A percentile compares a stretch with the other conserved stretches of the same genome.
Conservation (phyloP, 2,797 vertebrate genomes). For the Tolypeutes matacus region DNA sequence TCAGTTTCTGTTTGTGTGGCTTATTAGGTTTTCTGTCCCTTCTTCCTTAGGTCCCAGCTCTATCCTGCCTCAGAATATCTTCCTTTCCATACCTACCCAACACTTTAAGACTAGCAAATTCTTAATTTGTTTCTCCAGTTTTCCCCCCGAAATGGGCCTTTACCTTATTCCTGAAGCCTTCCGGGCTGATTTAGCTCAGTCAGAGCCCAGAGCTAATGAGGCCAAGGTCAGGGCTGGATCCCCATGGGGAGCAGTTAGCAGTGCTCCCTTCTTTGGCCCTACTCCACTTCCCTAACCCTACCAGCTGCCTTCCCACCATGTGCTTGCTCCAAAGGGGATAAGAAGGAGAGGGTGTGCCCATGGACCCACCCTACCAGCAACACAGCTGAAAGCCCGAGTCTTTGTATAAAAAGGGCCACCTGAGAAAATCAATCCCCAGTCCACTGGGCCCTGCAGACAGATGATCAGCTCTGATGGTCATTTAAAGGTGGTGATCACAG, state of each 20-base stretch:
- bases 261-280: conserved; percentile 51
- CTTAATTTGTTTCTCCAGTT: conserved; percentile 35
- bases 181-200: conserved; percentile 65
- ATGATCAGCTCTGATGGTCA: conserved; percentile 49
- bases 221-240: conserved; percentile 61
- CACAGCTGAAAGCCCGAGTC: conserved; percentile 40
- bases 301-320: conserved; percentile 62
- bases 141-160: conserved; percentile 31
- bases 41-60: too few relatives aligned
- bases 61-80: background rate
- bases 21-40: too few relatives aligned
- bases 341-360: background rate
- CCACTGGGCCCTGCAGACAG: conserved; percentile 47
- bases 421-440: conserved; percentile 34
- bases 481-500: background rate
- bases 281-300: conserved; percentile 50
- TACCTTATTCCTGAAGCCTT: conserved; percentile 63
- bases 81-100: background rate
- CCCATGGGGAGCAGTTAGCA: conserved; percentile 56
- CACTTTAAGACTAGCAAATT: conserved; percentile 22
- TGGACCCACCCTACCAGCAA: background rate
- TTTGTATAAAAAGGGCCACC: conserved; percentile 9
- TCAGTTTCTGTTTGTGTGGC: too few relatives aligned
- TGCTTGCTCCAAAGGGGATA: background rate
- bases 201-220: conserved; percentile 61